Evolutionary conservation across 2,113 vertebrate genomes (phyloP), one percentile per base, ranked within the genome.

Genomic region (Cochlearius cochlearius): DNA sequence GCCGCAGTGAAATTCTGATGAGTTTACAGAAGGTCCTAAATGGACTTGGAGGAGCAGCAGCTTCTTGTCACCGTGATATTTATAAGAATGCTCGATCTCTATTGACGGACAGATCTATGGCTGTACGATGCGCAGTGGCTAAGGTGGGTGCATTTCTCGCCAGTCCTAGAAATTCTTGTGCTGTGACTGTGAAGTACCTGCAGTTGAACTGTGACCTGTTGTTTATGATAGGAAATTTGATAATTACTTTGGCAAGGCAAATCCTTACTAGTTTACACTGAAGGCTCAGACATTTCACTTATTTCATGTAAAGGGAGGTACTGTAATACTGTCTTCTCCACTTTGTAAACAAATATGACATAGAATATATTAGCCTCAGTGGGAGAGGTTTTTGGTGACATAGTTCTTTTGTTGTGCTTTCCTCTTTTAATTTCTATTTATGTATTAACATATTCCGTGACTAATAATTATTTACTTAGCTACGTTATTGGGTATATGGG

Each of bases 1-100:
- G 99, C 43, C 98, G 99, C 97, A 99, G 99, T 94, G 99, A 99
- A 98, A 99, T 99, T 94, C 98, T 99, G 69, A 98, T 99, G 98
- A 99, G 99, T 91, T 98, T 99, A 58, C 99, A 99, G 98, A 99
- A 99, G 94, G 99, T 99, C 53, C 98, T 99, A 12, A 98, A 92
- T 36, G 99, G 99, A 13, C 98, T 99, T 13, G 99, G 99, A 26
- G 99, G 99, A 56, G 99, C 99, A n/a, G 99, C 99, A 76, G 99
- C 99, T 53, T 99, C 99, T 63, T 99, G 99, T 95, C 99, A 99
- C 94, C 98, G 99, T 79, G 99, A 99, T 76, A 99, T 99, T 97
- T 99, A 99, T 90, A 99, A 99, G 97, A 99, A 99, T 17, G 99
- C 99, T 14, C 98, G 99, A 25, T 99, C 99, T 58, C 97, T 99